Base-by-base conservation (phyloP, 2,888 invertebrate genomes). In the Suillia variegata region DNA sequence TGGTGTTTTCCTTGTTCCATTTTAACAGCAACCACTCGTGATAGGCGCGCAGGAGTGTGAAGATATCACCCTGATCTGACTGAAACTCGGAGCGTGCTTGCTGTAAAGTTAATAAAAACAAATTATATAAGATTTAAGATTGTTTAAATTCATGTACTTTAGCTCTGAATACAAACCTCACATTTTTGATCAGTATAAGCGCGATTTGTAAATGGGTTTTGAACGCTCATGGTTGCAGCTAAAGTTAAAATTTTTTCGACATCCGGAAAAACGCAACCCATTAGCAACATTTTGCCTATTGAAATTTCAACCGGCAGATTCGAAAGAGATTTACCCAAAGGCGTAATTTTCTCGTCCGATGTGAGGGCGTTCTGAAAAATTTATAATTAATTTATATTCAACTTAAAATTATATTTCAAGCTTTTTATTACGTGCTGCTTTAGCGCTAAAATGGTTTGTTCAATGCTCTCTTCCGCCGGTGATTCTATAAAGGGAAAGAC, bases 401-500 rank as follows among this genome's bases (percentile, higher is more conserved):
- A 31, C 10, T 31, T 6, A 12, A 18, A 12, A 15, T n/a, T 24
- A 24, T 15, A 5, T 1, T n/a, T n/a, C n/a, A n/a, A n/a, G n/a
- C n/a, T n/a, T n/a, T n/a, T n/a, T n/a, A 5, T 67, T 70, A 80
- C 93, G 80, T 94, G 94, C 74, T 93, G 93, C 80, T 95, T 95
- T 21, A 98, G 84, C 56, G 91, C 90, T 58, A 91, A 81, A 63
- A 99, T 85, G 0, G 96, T 90, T 75, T 92, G 92, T 76, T 97
- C 96, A 48, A 99, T 86, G 47, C 90, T 91, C 47, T 91, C 89
- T 10, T 87, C 83, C 0, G 90, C 87, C 0, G 98, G 99, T n/a
- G 93, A 87, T 81, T 99, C 98, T 58, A 99, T 86, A 76, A 98
- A 99, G 0, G 98, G 98, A 83, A 99, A 99, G 69, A 90, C 86